Base-by-base conservation (phyloP, 2,797 vertebrate species). In the Chloroceryle inda region DNA sequence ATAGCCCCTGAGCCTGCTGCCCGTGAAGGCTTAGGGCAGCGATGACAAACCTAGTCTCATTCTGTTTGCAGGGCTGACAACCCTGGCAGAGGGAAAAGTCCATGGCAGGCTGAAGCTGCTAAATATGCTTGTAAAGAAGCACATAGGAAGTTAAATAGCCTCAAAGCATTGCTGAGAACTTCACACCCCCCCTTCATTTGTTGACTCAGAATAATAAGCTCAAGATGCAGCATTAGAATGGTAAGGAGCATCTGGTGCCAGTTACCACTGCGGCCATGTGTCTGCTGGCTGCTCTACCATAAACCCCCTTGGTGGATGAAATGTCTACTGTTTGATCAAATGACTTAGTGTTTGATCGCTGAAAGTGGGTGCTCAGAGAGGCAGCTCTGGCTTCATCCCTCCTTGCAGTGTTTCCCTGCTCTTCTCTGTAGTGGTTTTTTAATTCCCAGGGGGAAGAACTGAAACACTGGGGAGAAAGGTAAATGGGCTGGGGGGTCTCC, bases 151-250 rank as follows among this genome's bases (percentile, higher is more conserved):
- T 96, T 94, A 92, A 96, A 85, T 59, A 38, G 40, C 44, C 62
- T 68, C 24, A 80, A 81, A 80, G 94, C 35, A 40, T 74, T 35
- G 63, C 77, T 2, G 20, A 85, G 76, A 62, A 21, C 71, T 84
- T 88, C 47, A 75, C 88, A 73, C 87, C 31, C 6, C 33, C 61
- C 64, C 59, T 94, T 95, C 66, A 35, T 88, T 81, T 94, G 72
- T 88, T 94, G 93, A 66, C 67, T 95, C 24, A 29, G 88, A 67
- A 29, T 75, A 92, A 92, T 83, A 76, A 93, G 47, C 66, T 80
- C 4, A 1, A 53, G 67, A 37, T 37, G 9, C 81, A 73, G 84
- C 23, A 10, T 73, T 79, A 78, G 63, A 80, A 37, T 42, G 74
- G 35, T 49, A 81, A 85, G 52, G 47, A 88, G 85, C 91, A 87